Percentiles rank a stretch among this genome's conserved stretches.
These are phyloP conservation scores for Cataglyphis hispanica DNA, from an alignment of 1,140 invertebrate genomes.

Conservation along the genomic window DNA sequence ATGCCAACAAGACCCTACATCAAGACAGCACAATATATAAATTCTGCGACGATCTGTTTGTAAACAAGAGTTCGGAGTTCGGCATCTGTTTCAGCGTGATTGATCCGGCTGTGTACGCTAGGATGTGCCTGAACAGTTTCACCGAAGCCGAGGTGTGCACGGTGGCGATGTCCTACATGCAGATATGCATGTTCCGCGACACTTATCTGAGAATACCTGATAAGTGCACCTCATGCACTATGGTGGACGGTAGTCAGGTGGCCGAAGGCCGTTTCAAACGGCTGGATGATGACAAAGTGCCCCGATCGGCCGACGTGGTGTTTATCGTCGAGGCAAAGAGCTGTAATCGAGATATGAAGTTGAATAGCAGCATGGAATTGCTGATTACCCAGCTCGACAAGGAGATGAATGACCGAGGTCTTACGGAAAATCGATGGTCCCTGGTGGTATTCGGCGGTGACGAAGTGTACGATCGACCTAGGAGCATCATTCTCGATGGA, in stretches of 20 bases:
- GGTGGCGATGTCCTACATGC: constrained; percentile 92
- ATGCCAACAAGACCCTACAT: neutral
- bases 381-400: constrained; percentile 89
- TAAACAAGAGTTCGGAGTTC: constrained; percentile 90
- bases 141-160: constrained; percentile 90
- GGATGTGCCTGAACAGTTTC: constrained; percentile 88
- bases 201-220: constrained; percentile 93
- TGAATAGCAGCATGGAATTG: constrained; percentile 89
- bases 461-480: constrained; percentile 90
- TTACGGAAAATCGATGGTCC: constrained; percentile 92
- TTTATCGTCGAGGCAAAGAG: constrained; percentile 95
- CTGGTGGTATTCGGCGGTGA: constrained; percentile 93
- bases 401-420: constrained; percentile 88
- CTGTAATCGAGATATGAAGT: constrained; percentile 91
- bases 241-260: constrained; percentile 89
- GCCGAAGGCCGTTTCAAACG: constrained; percentile 91
- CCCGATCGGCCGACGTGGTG: constrained; percentile 92
- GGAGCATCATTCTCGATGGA: constrained; percentile 90
- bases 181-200: constrained; percentile 91
- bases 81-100: constrained; percentile 91
- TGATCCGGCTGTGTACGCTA: constrained; percentile 88
- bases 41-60: constrained; percentile 91
- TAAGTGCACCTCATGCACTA: constrained; percentile 90
- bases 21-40: constrained; percentile 51
- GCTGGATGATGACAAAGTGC: constrained; percentile 86